Evolutionary conservation across 2,113 vertebrate genomes (phyloP), one percentile per base, ranked within the genome.

Genomic region (Phyllostomus hastatus): DNA sequence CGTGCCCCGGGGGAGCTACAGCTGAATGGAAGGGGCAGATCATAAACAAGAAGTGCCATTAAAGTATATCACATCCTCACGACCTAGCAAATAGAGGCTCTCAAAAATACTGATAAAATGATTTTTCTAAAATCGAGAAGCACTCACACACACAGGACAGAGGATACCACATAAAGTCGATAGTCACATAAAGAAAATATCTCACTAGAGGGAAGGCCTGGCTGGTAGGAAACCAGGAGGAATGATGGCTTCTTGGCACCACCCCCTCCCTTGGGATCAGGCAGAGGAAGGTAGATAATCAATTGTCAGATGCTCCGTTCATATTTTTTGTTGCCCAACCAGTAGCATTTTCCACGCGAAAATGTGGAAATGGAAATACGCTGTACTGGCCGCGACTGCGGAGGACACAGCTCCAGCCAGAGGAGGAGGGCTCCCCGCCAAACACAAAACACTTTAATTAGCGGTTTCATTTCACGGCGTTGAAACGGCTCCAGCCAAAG

Each of bases 361-460:
- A 87, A 88, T 79, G 85, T 92, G 88, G 78, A 86, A 73, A 92
- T 41, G 31, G 22, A 46, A 92, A 86, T 46, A 54, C 1, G 50
- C 24, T 61, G 35, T 54, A 66, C 50, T 76, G 46, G 33, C 66
- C 92, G 69, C 19, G 70, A 26, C 46, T 48, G 76, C 73, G 90
- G 26, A 90, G 91, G 81, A 64, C 6, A 73, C 76, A 91, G 72
- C 43, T 64, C 22, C 16, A 90, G 88, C 94, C 90, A 92, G 81
- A 88, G 66, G 70, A 86, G 31, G 38, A 78, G 81, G 82, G 75
- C 59, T 92, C 59, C 16, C 14, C 57, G 94, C 80, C 96, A 88
- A 92, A 93, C 67, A 22, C 90, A 82, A 75, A 91, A 66, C 81
- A 86, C 78, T 91, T 92, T 94, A 97, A 94, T 97, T 92, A 93